Evolutionary conservation across 2,113 vertebrate species (phyloP), one percentile per base, ranked within the genome.

Genomic region (Silurus glanis): DNA sequence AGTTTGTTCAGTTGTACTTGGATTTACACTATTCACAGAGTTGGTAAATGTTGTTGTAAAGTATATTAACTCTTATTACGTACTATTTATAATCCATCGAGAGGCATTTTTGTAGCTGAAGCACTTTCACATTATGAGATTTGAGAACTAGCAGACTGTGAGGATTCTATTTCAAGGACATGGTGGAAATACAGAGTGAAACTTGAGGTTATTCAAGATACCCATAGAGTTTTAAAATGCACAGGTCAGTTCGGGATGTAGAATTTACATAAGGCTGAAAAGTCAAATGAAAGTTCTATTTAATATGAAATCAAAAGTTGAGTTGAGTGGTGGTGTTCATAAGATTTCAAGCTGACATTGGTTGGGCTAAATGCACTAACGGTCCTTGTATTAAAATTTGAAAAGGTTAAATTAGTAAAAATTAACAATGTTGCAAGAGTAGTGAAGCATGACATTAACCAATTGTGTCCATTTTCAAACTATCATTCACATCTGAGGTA

Each of bases 121-220:
- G 67, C 14, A 8, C 2, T 69, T 69, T 69, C 67, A 37, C 14
- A 37, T 14, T 37, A 6, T 37, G 67, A 28, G 28, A 69, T 28
- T 69, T 7, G 28, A 45, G 28, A 37, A 69, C 67, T 16, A 4
- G n/a, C 49, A 81, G 59, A 25, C 55, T 69, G 67, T 47, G 19
- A 16, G 17, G 49, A 55, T 17, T 88, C 51, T 79, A 67, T 85
- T 83, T 53, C 56, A 53, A n/a, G 5, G 25, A 53, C 13, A 16
- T 85, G 87, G 85, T 79, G 80, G 45, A 76, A 82, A 85, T 75
- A 53, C 49, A 53, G 25, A 69, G 59, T 85, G 71, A 85, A 51
- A 83, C 81, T 69, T 82, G 53, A 66, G 64, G 79, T 82, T 71
- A 78, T 78, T 85, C 37, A 82, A n/a, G n/a, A 6, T 12, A 8